Evolutionary conservation across 2,888 invertebrate species (phyloP).

Genomic region (Acronicta aceris): DNA sequence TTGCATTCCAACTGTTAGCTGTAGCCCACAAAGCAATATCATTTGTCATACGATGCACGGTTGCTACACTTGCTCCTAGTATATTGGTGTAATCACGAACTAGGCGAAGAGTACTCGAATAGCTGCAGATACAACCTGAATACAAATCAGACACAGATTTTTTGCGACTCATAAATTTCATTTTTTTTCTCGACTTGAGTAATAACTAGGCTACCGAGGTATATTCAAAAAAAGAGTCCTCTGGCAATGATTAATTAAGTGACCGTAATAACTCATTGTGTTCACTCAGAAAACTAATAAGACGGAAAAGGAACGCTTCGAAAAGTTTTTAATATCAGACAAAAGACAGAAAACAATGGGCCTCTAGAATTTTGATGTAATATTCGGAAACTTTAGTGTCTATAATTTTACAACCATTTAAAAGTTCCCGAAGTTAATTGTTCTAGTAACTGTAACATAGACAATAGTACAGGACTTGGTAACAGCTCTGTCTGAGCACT

Average conservation of each 20-base stretch:
- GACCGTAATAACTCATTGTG: conserved; percentile 72
- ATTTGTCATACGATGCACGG: conserved; percentile 72
- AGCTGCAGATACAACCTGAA: conserved; percentile 23
- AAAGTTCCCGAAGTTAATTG: conserved; percentile 56
- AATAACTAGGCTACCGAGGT: conserved; percentile 45
- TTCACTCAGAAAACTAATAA: conserved; percentile 63
- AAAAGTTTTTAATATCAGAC: conserved; percentile 42
- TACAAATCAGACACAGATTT: conserved; percentile 22
- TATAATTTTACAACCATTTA: conserved; percentile 60
- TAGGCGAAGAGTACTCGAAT: conserved; percentile 41
- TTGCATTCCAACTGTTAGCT: conserved; percentile 75
- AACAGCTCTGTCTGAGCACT: conserved; percentile 43
- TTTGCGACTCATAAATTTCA: conserved; percentile 13
- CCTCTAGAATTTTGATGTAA: conserved; percentile 47
- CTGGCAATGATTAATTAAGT: conserved; percentile 70
- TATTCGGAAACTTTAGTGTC: conserved; percentile 49
- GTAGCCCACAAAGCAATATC: conserved; percentile 68
- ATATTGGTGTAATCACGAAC: conserved; percentile 58
- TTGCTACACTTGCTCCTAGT: conserved; percentile 44
- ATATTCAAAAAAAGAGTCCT: conserved; percentile 49
- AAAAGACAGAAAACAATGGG: conserved; percentile 47
- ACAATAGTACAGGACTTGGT: conserved; percentile 63
- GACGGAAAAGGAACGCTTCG: conserved; percentile 33
- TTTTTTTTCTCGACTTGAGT: conserved; percentile 9
- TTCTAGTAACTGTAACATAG: conserved; percentile 61